phyloP scores from a whole-genome alignment of 2,113 vertebrate species.

The Mus musculus region GRCm39 chr9:100198501-100199000 shows the following conservation, averaged over 20 bases:
- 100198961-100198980: neutral
- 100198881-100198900: neutral
- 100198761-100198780: neutral
- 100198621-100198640: neutral
- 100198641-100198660: neutral
- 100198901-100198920: neutral
- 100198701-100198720: slow-evolving; percentile 9
- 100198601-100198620: neutral
- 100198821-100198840: neutral
- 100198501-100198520: neutral
- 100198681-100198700: neutral
- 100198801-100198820: neutral
- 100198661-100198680: neutral
- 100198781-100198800: slow-evolving; percentile 9
- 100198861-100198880: neutral
- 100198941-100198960: neutral
- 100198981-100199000: neutral
- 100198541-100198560: neutral
- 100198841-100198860: neutral
- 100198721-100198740: neutral
- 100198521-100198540: neutral
- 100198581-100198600: neutral
- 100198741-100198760: neutral
- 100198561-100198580: neutral
- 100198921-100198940: neutral